Evolutionary conservation across 1,140 invertebrate species (phyloP), one percentile per base, ranked within the genome.

Genomic region (Leptinotarsa defecta): DNA sequence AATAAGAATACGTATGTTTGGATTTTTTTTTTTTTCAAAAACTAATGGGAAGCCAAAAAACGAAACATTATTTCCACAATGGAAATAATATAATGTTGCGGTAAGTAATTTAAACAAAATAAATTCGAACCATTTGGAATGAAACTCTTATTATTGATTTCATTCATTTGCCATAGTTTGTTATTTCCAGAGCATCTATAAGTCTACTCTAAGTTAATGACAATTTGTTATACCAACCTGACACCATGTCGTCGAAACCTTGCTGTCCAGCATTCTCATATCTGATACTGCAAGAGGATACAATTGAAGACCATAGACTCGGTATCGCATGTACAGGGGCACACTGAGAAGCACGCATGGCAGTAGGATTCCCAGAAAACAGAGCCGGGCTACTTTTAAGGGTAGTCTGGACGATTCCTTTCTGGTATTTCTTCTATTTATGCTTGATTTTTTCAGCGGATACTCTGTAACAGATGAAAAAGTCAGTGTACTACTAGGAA

Each of bases 201-300:
- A 6, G 5, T 34, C 8, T 43, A 43, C 34, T 43, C 34, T 11
- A 11, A 43, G 34, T 43, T 43, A 11, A 43, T 43, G 34, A 43
- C 8, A 43, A 11, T 11, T 43, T 43, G 34, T 43, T 11, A 11
- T 68, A 68, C 74, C 77, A 80, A 84, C 93, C 89, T 94, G 91
- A 82, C 93, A 94, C 93, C 93, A 94, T 61, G 90, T 90, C 2
- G 92, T 93, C 0, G 93, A 94, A 57, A 93, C 89, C 84, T 88
- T 90, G 65, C 88, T 88, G 84, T 93, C 92, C 49, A 94, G 88
- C 20, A 94, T 85, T 64, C 92, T 85, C 89, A 94, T 93, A 85
- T 94, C 93, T 0, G 92, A 93, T 83, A 92, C 90, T n/a, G 90
- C 89, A 81, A 94, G 86, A 3, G 92, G 91, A 81, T 92, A 93